Conservation (phyloP, 2,888 invertebrate genomes). For the Keiferia lycopersicella region DNA sequence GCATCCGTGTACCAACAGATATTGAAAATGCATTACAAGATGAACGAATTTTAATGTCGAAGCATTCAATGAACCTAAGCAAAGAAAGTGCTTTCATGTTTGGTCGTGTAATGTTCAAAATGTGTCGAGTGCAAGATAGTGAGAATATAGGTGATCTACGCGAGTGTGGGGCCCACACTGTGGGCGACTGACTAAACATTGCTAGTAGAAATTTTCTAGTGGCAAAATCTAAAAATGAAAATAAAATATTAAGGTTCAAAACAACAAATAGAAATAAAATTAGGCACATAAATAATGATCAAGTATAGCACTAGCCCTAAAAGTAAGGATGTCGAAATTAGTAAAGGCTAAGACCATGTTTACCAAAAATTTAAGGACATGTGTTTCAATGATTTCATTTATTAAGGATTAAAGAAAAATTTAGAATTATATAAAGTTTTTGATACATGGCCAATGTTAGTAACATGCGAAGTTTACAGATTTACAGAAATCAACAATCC, state of each 20-base stretch:
- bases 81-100: background rate
- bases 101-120: constrained; percentile 23
- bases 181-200: constrained; percentile 37
- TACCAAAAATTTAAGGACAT: background rate
- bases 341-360: background rate
- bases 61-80: background rate
- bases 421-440: too few relatives aligned
- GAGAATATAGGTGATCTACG: constrained; percentile 30
- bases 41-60: constrained; percentile 12
- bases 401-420: too few relatives aligned
- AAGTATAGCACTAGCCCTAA: too few relatives aligned
- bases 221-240: constrained; percentile 7
- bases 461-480: background rate
- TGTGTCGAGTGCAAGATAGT: constrained; percentile 35
- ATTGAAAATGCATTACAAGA: constrained; percentile 13
- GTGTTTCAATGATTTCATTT: too few relatives aligned
- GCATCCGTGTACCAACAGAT: constrained; percentile 20
- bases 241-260: too few relatives aligned
- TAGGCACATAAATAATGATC: too few relatives aligned
- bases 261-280: too few relatives aligned
- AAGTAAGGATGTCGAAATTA: too few relatives aligned
- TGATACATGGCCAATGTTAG: too few relatives aligned
- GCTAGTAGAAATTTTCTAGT: constrained; percentile 29
- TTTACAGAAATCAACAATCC: constrained; percentile 10
- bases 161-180: too few relatives aligned